Evolutionary conservation across 2,797 vertebrate species (phyloP), one percentile per base, ranked within the genome.

Genomic region (Xiphorhynchus erythropygius): DNA sequence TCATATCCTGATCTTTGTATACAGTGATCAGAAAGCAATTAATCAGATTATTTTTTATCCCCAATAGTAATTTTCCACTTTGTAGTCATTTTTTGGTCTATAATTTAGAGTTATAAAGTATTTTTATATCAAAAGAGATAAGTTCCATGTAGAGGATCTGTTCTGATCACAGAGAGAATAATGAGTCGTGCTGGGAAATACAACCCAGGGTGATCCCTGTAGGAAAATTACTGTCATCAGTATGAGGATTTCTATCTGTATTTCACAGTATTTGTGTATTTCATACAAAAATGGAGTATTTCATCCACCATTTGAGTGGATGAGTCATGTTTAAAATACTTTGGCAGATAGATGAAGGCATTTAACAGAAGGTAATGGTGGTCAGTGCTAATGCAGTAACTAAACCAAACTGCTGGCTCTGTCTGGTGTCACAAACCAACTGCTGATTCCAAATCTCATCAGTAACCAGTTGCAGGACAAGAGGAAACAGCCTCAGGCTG

Each of bases 1-100:
- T 84, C 62, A 18, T 57, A 88, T 55, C 73, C 74, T 2, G 9
- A 75, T 86, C 80, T 79, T 75, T 87, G 62, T 90, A 6, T 62
- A 53, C 39, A 50, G 39, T 84, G 79, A 91, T 89, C 89, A 95
- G 84, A 80, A 93, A 80, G 71, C 69, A 85, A 92, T 89, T 91
- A 64, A 93, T 90, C 89, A 49, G 89, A 77, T 94, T 80, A 37
- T 15, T 57, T 73, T 50, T 84, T 63, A 76, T 57, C 64, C 57
- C 35, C 55, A 89, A 11, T 77, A 67, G 87, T 57, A 68, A n/a
- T 83, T 87, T 91, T 83, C 87, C 35, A 27, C 18, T 89, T 64
- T 77, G 42, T 47, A 35, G 56, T 85, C 3, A 30, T 33, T 77
- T 84, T 78, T 68, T n/a, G n/a, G 39, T 56, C 68, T 55, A 7